Evolutionary conservation across 2,888 invertebrate genomes (phyloP).

Genomic region (Neoaliturus tenellus): DNA sequence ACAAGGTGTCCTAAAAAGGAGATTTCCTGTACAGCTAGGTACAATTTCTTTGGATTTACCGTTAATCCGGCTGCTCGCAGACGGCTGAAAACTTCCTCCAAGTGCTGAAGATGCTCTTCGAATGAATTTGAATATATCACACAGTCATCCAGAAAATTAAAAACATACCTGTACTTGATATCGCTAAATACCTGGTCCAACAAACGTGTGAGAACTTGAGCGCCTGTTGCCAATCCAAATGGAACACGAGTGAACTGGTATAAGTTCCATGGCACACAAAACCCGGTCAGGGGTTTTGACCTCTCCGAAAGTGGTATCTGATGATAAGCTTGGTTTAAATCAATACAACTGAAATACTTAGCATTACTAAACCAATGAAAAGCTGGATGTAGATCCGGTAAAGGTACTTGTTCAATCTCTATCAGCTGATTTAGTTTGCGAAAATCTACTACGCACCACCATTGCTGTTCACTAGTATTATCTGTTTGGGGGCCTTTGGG

Average conservation of each 20-base stretch:
- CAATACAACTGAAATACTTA: slow-evolving; percentile 54
- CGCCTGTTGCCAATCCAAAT: slow-evolving; percentile 55
- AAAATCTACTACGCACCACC: slow-evolving; percentile 60
- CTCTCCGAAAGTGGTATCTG: slow-evolving; percentile 52
- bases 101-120: slow-evolving; percentile 53
- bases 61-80: slow-evolving; percentile 60
- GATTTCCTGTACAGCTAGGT: not conserved
- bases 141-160: slow-evolving; percentile 60
- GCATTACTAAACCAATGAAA: slow-evolving; percentile 31
- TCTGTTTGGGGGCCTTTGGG: slow-evolving; percentile 57
- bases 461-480: slow-evolving; percentile 55
- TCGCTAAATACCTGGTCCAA: slow-evolving; percentile 58
- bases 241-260: slow-evolving; percentile 55
- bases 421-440: slow-evolving; percentile 43
- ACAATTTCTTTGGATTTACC: slow-evolving; percentile 64
- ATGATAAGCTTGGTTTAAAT: slow-evolving; percentile 59
- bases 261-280: slow-evolving; percentile 42
- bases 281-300: slow-evolving; percentile 47
- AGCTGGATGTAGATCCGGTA: slow-evolving; percentile 43
- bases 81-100: slow-evolving; percentile 56
- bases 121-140: slow-evolving; percentile 53
- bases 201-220: slow-evolving; percentile 56
- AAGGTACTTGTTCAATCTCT: slow-evolving; percentile 19
- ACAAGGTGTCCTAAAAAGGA: slow-evolving; percentile 57
- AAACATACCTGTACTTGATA: slow-evolving; percentile 56